A percentile compares a stretch with the other conserved stretches of the same genome.
phyloP scores from a whole-genome alignment of 2,113 vertebrate species.

The Clarias batrachus region DNA sequence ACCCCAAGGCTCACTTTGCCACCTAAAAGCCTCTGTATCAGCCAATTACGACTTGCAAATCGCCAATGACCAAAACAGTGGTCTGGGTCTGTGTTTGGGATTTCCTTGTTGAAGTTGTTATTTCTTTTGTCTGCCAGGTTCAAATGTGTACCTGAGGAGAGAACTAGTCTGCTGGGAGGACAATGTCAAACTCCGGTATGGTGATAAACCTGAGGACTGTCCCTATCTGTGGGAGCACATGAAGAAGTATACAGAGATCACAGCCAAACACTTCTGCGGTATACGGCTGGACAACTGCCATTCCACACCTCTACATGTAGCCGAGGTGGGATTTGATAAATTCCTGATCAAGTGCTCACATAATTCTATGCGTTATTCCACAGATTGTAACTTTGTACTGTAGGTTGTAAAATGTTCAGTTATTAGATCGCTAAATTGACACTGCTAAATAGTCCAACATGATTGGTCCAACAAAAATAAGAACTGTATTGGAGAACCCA shows the following conservation, averaged over 20 bases:
- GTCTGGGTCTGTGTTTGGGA: background rate
- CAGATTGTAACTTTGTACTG: background rate
- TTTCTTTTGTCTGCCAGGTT: constrained; percentile 70
- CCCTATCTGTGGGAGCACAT: constrained; percentile 95
- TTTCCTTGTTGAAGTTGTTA: background rate
- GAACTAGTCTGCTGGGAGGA: constrained; percentile 97
- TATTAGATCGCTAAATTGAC: background rate
- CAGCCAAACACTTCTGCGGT: constrained; percentile 87
- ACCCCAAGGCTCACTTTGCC: background rate
- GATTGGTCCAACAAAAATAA: background rate
- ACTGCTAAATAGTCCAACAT: background rate
- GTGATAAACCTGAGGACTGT: constrained; percentile 86
- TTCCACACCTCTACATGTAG: constrained; percentile 91
- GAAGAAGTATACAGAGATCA: constrained; percentile 93
- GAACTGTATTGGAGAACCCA: background rate
- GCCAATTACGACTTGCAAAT: background rate
- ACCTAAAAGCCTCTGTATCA: background rate
- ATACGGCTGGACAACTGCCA: constrained; percentile 96
- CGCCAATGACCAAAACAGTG: background rate
- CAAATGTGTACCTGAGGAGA: constrained; percentile 88
- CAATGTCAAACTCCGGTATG: constrained; percentile 93
- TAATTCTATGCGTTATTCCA: background rate
- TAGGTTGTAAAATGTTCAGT: background rate
- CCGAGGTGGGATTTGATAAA: constrained; percentile 79
- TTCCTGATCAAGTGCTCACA: background rate